These are phyloP conservation scores for Bugula neritina DNA, from an alignment of 2,888 invertebrate genomes.

Conservation along the genomic window DNA sequence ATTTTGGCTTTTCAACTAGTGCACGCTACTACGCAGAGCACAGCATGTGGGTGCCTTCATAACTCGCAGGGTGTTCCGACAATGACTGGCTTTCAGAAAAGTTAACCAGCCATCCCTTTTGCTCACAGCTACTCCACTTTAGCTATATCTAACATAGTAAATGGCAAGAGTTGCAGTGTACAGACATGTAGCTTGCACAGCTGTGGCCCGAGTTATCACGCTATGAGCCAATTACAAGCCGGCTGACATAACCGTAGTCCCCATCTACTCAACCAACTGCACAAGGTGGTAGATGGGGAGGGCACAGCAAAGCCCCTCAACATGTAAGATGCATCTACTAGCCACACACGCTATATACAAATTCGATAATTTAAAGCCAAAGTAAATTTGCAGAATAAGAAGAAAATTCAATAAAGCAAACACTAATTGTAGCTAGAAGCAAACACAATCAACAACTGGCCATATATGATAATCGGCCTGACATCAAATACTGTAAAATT, in stretches of 20 bases:
- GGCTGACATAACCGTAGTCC: background rate
- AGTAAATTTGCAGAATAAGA: conserved; percentile 10
- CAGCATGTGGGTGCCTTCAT: background rate
- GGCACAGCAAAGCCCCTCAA: no score
- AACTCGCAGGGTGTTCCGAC: background rate
- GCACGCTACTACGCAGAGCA: no score
- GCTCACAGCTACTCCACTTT: no score
- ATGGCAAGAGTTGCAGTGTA: background rate
- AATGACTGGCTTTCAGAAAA: no score
- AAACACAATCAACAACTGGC: conserved; percentile 11
- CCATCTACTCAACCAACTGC: no score
- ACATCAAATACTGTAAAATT: background rate
- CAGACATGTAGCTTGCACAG: background rate
- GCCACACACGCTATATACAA: no score
- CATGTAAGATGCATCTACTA: background rate
- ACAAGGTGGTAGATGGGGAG: no score
- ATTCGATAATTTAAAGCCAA: conserved; percentile 25
- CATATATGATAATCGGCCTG: background rate
- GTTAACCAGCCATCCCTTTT: no score
- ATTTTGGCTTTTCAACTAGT: no score
- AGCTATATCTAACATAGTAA: no score
- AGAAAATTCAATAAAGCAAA: conserved; percentile 25
- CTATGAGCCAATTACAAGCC: background rate
- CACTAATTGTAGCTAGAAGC: conserved; percentile 26
- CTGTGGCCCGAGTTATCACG: background rate